Evolutionary conservation across 2,113 vertebrate species (phyloP), one percentile per base, ranked within the genome.

Genomic region (Coptodon rendalli): DNA sequence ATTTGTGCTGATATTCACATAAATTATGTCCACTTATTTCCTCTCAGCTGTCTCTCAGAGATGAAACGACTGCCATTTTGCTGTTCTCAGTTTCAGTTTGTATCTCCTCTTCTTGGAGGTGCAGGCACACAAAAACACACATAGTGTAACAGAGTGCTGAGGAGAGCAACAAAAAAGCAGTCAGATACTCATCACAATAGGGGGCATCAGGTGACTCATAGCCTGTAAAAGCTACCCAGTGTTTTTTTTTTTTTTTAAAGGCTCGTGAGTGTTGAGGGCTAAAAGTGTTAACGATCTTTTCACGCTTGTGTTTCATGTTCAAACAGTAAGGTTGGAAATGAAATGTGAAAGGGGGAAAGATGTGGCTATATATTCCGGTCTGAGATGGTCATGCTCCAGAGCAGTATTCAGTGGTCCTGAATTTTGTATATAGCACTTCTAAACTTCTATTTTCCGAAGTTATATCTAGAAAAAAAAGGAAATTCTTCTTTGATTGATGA

Each of bases 11-110:
- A 52, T 34, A 13, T 50, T n/a, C 12, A 34, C 24, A 76, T 19
- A 48, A 76, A 31, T 78, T 9, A 52, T 78, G 16, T 52, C 17
- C 16, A 78, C 73, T 78, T 29, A 78, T 78, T 50, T 50, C 43
- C 50, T 78, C n/a, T 78, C 43, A 50, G 71, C 40, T 7, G 10
- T 78, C 43, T 50, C 43, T 76, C 24, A 31, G 71, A 78, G 10
- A 19, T 27, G 68, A 48, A 76, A 76, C 6, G 14, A 17, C 14
- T 76, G 71, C 43, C 43, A 76, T 76, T 76, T 29, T 76, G 68
- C 71, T 6, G 45, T 34, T 78, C 71, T 76, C 71, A 19, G 43
- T 76, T 52, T 78, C 71, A 1, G 22, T 73, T 73, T 45, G 19
- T 22, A 43, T 24, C 66, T 27, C 40, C 68, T 27, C 22, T 45